Evolutionary conservation across 2,113 vertebrate genomes (phyloP), one percentile per base, ranked within the genome.

Genomic region (Bujurquina vittata): DNA sequence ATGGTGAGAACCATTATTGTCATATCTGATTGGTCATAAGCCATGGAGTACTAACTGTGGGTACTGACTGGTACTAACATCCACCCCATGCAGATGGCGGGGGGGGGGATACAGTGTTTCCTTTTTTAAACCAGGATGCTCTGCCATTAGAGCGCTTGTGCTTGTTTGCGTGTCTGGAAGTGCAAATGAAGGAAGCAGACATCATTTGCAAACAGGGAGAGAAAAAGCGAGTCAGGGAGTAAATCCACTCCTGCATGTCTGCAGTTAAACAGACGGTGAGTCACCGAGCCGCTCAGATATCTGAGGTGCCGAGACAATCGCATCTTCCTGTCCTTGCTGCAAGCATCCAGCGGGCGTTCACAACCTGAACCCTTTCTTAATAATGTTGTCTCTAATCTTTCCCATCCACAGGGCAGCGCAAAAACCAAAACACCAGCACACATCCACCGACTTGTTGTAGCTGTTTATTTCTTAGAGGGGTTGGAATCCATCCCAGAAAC

Each of bases 1-100:
- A 99, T 99, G 98, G 98, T 99, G 94, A 98, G 97, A 6, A 29
- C 18, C 58, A 8, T 9, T 22, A 59, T 5, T 3, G 29, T 87
- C n/a, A 43, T 18, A 22, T 54, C 23, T 80, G 67, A 77, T 67
- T 74, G 55, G 33, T 31, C 54, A 15, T 22, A 10, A 35, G 20
- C 17, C 26, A 11, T 40, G 37, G 37, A 40, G 37, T 40, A 40
- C 10, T 40, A 12, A 40, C 10, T 40, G 3, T 49, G 10, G 40
- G 46, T 15, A 49, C 43, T 49, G 15, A 14, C 43, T 49, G 43
- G 4, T 17, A 17, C 33, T 49, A 15, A 17, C 15, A 17, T 17
- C 46, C 46, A 49, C 14, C 14, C 46, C 15, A 6, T 52, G 49
- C 17, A 52, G 49, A 52, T 52, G 49, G 49, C 17, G 49, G 6